Base-by-base conservation (phyloP, 1,140 invertebrate species). In the Drosophila prosaltans region DNA sequence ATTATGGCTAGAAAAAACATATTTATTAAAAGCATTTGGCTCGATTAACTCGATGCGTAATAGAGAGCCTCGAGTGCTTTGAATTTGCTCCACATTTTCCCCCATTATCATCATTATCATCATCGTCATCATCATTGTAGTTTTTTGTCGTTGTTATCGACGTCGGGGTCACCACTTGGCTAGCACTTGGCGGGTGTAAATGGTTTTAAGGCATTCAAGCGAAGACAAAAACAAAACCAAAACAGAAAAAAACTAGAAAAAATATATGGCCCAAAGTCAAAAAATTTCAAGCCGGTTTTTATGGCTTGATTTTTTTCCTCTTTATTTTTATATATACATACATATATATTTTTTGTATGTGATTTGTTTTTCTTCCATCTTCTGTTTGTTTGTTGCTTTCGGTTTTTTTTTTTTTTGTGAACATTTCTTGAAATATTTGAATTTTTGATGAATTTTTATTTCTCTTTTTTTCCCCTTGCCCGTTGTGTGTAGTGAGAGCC, bases 211-310 rank as follows among this genome's bases (percentile, higher is more conserved):
- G 57, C 57, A 59, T 59, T 59, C 57, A 59, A 59, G 32, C 57
- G 57, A 59, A 39, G 21, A 39, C 11, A 59, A 58, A 21, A 58
- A 58, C 32, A 5, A 21, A 57, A 39, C 30, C 7, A 58, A 58
- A 58, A 21, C 55, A 39, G 16, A 16, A 30, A 39, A 39, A 58
- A 59, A 59, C 24, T 51, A 10, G 45, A 51, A 51, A 51, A 51
- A 51, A 51, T 51, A 59, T 59, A 59, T 59, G 28, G 57, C 57
- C 57, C 57, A 59, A 59, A 59, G 57, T 59, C 57, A 59, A 59
- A 59, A 59, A 10, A 30, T 58, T 58, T 58, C 32, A 59, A 59
- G 57, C 57, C 57, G 57, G 57, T 59, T 59, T 59, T 59, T 58
- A 36, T 58, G 9, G 32, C 21, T 59, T 57, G 54, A 30, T 57